Conservation (phyloP, 2,888 invertebrate genomes). For the Leptodirus hochenwartii region DNA sequence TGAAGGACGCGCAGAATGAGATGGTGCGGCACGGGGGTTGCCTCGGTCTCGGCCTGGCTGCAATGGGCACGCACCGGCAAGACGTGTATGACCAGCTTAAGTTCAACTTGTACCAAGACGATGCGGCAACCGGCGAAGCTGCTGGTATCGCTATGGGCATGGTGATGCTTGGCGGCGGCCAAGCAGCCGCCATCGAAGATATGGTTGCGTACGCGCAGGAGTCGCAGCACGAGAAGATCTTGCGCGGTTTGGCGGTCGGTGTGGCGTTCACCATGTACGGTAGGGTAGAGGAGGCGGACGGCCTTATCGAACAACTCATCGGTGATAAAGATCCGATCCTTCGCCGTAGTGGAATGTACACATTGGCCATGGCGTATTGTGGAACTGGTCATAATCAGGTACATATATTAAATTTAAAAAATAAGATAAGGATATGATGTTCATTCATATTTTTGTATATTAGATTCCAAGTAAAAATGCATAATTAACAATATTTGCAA, state of each 20-base stretch:
- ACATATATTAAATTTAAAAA: too few relatives aligned
- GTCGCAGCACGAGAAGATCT: slow-evolving; percentile 95
- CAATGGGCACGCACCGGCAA: slow-evolving; percentile 92
- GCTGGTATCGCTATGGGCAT: slow-evolving; percentile 99
- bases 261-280: slow-evolving; percentile 96
- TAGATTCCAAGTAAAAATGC: too few relatives aligned
- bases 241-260: slow-evolving; percentile 91
- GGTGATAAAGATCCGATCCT: slow-evolving; percentile 91
- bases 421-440: too few relatives aligned
- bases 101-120: slow-evolving; percentile 94
- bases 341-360: slow-evolving; percentile 93
- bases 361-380: slow-evolving; percentile 94
- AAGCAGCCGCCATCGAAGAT: slow-evolving; percentile 74
- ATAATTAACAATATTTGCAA: too few relatives aligned
- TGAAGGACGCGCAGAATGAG: slow-evolving; percentile 91
- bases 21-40: slow-evolving; percentile 93
- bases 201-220: slow-evolving; percentile 88
- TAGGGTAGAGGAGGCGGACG: slow-evolving; percentile 89
- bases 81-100: slow-evolving; percentile 95
- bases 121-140: slow-evolving; percentile 97
- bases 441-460: too few relatives aligned
- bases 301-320: slow-evolving; percentile 72
- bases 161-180: slow-evolving; percentile 95
- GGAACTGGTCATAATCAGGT: slow-evolving; percentile 97
- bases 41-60: slow-evolving; percentile 89